Percentiles rank a stretch among this genome's conserved stretches.
These are phyloP conservation scores for Rhinatrema bivittatum DNA, from an alignment of 2,797 vertebrate genomes.

Conservation along the genomic window DNA sequence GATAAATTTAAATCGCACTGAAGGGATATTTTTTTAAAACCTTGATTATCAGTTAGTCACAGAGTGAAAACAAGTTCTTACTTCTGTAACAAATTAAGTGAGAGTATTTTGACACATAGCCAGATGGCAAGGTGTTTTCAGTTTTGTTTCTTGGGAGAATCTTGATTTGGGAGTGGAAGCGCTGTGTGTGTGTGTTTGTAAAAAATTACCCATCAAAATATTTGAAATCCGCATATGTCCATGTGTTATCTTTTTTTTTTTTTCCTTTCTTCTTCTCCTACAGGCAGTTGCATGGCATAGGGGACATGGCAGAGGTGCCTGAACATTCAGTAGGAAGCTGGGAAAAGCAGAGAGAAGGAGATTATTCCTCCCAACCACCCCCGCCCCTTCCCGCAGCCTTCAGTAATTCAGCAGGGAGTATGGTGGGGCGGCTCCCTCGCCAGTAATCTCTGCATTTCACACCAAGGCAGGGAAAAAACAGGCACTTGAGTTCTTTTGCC, in stretches of 20 bases:
- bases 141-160: slow-evolving; percentile 28
- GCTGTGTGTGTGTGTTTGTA: slow-evolving; percentile 25
- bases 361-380: too few species aligned
- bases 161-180: slow-evolving; percentile 26
- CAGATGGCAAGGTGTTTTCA: slow-evolving; percentile 56
- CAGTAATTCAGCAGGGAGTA: slow-evolving; percentile 77
- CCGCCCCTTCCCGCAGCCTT: too few species aligned
- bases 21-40: slow-evolving; percentile 24
- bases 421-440: slow-evolving; percentile 55
- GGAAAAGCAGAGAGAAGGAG: slow-evolving; percentile 25
- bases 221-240: slow-evolving; percentile 23
- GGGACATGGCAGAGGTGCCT: too few species aligned
- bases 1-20: background rate
- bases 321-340: slow-evolving; percentile 33
- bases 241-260: background rate
- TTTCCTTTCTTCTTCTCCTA: background rate
- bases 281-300: too few species aligned
- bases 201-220: slow-evolving; percentile 33
- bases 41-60: slow-evolving; percentile 16
- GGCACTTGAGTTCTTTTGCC: too few species aligned
- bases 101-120: slow-evolving; percentile 55
- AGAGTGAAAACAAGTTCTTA: slow-evolving; percentile 54
- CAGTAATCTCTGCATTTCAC: slow-evolving; percentile 43
- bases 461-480: slow-evolving; percentile 24
- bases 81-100: slow-evolving; percentile 59